Evolutionary conservation across 1,140 invertebrate genomes (phyloP).

Genomic region (Lutraria rhynchaena): DNA sequence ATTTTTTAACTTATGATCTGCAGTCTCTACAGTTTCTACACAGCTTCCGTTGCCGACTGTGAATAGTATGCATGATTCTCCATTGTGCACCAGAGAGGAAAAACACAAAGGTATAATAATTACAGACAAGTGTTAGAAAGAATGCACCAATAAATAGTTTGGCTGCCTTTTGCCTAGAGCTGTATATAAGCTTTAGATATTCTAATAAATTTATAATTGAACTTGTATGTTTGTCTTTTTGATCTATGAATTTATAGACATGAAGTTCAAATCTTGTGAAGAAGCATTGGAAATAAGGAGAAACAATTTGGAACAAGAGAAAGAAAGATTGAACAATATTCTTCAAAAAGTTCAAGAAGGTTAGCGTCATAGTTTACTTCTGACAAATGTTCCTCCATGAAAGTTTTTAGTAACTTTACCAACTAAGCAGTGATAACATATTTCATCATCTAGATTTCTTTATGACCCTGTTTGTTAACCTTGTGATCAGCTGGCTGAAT

Average conservation of each 20-base stretch:
- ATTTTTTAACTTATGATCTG: no score
- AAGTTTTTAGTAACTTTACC: no score
- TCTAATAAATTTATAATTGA: not conserved
- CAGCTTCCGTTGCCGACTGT: no score
- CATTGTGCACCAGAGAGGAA: no score
- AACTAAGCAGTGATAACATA: no score
- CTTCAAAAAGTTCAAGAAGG: slow-evolving; percentile 5
- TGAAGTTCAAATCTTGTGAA: slow-evolving; percentile 14
- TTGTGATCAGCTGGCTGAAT: no score
- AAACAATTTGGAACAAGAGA: slow-evolving; percentile 21
- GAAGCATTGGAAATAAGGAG: slow-evolving; percentile 11
- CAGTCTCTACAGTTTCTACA: no score
- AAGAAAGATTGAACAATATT: slow-evolving; percentile 7
- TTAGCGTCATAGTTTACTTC: not conserved
- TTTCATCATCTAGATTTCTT: no score
- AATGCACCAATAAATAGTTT: not conserved
- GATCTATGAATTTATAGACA: not conserved
- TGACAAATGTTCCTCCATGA: not conserved
- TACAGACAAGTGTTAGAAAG: not conserved
- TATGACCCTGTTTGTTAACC: no score
- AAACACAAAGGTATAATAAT: no score
- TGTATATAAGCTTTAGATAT: not conserved
- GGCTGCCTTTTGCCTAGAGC: not conserved
- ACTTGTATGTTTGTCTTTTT: not conserved
- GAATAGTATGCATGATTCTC: no score